Base-by-base conservation (phyloP, 2,888 invertebrate genomes). In the Aquatica leii region DNA sequence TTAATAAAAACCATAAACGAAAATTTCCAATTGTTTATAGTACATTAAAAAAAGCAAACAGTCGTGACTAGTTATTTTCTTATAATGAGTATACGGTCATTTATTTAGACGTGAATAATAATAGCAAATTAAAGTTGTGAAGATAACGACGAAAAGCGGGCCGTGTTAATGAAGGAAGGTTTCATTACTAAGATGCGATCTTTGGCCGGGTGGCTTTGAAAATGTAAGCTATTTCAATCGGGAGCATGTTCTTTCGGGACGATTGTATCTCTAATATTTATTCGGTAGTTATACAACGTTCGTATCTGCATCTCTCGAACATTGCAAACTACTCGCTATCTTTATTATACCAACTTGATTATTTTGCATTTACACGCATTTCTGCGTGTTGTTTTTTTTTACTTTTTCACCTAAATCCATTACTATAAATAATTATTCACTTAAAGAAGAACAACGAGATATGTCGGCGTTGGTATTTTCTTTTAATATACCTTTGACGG, bases 251-350 rank as follows among this genome's bases (percentile, higher is more conserved):
- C 75, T 76, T 73, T 73, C 75, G 73, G 74, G 73, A 77, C 76
- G 80, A 80, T 80, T 77, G 76, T 80, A 80, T 80, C 80, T 76
- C 72, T 67, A 70, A 78, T 81, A 81, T 81, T 81, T 81, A 81
- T 81, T 81, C 80, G 80, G 80, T 81, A 81, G 80, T 80, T 79
- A 78, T 74, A 71, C 73, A 75, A 70, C 65, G 66, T 50, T 74
- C 76, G 78, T 78, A 79, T 80, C 80, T 79, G 77, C 77, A 79
- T 78, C 79, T 76, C 77, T 74, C 24, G 76, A 67, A 64, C 67
- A 72, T 77, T 78, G 75, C 76, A 73, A 76, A 76, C 76, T 73
- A 74, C 67, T 65, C 76, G 78, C 79, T 79, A 80, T 80, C 80
- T 80, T 79, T 80, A 80, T 80, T 80, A 79, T 78, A 71, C 77